Percentiles rank a stretch among this genome's conserved stretches.
phyloP scores from a whole-genome alignment of 2,797 vertebrate species.

The Diplodus sargus region DNA sequence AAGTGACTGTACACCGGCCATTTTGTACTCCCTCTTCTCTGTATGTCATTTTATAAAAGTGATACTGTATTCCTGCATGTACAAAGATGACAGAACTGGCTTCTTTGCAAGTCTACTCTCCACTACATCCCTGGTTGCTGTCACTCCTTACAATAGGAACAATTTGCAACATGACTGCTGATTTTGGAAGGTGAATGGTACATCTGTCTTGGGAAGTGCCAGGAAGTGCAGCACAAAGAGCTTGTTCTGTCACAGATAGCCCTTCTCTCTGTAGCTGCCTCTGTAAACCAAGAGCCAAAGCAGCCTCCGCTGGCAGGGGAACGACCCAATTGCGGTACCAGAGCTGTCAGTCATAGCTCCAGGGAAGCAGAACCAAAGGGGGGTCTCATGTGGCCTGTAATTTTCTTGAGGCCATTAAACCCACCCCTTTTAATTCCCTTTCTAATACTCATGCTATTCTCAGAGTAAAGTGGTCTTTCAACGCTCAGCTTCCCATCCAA shows the following conservation, averaged over 20 bases:
- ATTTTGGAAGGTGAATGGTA: constrained; percentile 49
- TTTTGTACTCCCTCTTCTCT: not conserved
- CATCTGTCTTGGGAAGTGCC: constrained; percentile 54
- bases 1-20: not conserved
- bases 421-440: constrained; percentile 83
- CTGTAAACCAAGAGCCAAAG: constrained; percentile 45
- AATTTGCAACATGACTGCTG: constrained; percentile 18
- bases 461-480: constrained; percentile 61
- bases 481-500: constrained; percentile 56
- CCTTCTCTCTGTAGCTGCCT: constrained; percentile 29
- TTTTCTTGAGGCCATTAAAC: constrained; percentile 83
- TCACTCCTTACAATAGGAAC: constrained; percentile 37
- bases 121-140: constrained; percentile 16
- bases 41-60: not conserved
- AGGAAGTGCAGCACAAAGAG: constrained; percentile 44
- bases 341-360: constrained; percentile 84
- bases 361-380: constrained; percentile 75
- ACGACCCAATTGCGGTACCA: constrained; percentile 70
- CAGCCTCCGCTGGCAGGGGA: constrained; percentile 69
- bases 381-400: constrained; percentile 80
- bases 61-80: not conserved
- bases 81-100: constrained; percentile 16
- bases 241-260: constrained; percentile 45
- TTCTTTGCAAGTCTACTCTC: constrained; percentile 10
- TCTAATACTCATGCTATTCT: constrained; percentile 72